Base-by-base conservation (phyloP, 2,797 vertebrate genomes). In the Acipenser ruthenus region DNA sequence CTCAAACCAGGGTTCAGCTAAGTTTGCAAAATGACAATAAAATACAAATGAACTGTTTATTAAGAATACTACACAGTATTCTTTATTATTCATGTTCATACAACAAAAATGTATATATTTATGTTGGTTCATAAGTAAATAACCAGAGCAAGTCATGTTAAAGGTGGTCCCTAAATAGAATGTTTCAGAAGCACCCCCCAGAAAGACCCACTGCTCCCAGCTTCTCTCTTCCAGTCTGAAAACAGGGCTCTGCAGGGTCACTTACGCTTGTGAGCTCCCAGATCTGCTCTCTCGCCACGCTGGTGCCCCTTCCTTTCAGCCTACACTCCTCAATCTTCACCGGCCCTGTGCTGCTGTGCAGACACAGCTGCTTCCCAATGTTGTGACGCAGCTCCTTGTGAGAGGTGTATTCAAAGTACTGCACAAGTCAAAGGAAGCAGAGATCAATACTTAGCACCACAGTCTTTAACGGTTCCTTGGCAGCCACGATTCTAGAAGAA, bases 321-420 rank as follows among this genome's bases (percentile, higher is more conserved):
- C 83, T 81, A 71, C 96, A 99, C 0, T 70, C 64, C 52, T 91
- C 87, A 0, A 98, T 73, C 77, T 87, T 77, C 2, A 90, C 77
- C 0, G 82, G 65, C 1, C 76, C 72, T 0, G 67, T 2, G 0
- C 1, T 63, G 0, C 87, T 89, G 0, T 92, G 87, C 67, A 99
- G 89, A 79, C 96, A 99, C 6, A 98, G 86, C 83, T 98, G 90
- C 79, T 93, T 94, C 4, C 85, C 92, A 1, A 95, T 91, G 79
- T 99, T 98, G 78, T 98, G 96, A 59, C 96, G 91, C 67, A 99
- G 87, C 77, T 99, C 96, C 51, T 82, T 84, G 70, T 93, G 91
- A 50, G 86, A 84, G 0, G 93, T 83, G 76, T 95, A 96, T 78
- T 99, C 96, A 47, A 98, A 97, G 71, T 98, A 98, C 96, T 99